A percentile compares a stretch with the other conserved stretches of the same genome.
Conservation (phyloP, 2,113 vertebrate species). For the Caretta caretta region DNA sequence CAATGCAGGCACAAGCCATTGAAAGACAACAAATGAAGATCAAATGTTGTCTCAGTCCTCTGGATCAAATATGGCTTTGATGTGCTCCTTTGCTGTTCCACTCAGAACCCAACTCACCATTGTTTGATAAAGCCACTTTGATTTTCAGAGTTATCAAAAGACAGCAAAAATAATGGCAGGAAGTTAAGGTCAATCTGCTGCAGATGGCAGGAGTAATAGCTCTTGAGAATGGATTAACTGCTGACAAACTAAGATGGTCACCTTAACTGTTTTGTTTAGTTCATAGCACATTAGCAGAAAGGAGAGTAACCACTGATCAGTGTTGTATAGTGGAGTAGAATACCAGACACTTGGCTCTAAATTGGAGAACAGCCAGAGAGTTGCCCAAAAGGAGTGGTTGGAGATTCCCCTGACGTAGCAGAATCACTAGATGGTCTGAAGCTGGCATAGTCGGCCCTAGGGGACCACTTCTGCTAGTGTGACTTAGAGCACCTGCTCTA, state of each 20-base stretch:
- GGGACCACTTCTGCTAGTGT: background rate
- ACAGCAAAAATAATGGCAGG: background rate
- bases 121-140: background rate
- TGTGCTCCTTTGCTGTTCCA: background rate
- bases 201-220: background rate
- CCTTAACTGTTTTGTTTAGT: background rate
- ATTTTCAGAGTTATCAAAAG: background rate
- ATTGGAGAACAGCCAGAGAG: background rate
- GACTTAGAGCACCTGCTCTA: background rate
- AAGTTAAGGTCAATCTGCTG: background rate
- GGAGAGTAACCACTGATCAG: background rate
- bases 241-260: accelerated
- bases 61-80: background rate
- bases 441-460: background rate
- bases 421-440: background rate
- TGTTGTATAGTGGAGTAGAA: background rate
- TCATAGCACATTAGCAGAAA: background rate
- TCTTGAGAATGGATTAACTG: background rate
- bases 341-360: background rate
- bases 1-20: background rate
- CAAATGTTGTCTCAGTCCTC: background rate
- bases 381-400: background rate
- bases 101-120: background rate
- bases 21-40: background rate
- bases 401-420: background rate